These are phyloP conservation scores for Drosophila parvula DNA, from an alignment of 1,140 invertebrate genomes.

Conservation along the genomic window DNA sequence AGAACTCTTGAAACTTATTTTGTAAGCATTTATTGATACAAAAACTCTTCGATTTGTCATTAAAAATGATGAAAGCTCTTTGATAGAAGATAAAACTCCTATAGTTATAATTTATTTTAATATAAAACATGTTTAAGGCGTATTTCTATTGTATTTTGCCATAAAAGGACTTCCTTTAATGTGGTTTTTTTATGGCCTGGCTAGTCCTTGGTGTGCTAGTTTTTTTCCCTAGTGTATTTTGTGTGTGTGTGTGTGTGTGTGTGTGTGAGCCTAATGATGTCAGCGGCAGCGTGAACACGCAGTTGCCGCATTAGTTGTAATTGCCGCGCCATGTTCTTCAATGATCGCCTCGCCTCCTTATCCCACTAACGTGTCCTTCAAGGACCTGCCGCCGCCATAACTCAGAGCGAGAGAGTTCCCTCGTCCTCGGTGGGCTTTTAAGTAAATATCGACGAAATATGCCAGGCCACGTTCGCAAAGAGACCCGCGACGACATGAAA, in stretches of 20 bases:
- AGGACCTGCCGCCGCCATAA: slow-evolving; percentile 28
- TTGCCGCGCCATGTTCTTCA: slow-evolving; percentile 56
- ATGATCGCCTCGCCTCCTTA: slow-evolving; percentile 39
- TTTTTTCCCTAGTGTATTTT: slow-evolving; percentile 10
- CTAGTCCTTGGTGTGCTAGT: neutral
- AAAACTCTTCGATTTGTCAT: neutral
- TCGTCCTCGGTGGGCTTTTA: slow-evolving; percentile 67
- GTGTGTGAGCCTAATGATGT: slow-evolving; percentile 67
- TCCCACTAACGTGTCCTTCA: slow-evolving; percentile 18
- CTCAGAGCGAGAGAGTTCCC: slow-evolving; percentile 1
- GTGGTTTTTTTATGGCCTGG: neutral
- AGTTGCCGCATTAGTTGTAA: slow-evolving; percentile 80
- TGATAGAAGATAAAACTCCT: too few species aligned
- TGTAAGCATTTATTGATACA: neutral
- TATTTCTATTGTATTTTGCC: too few species aligned
- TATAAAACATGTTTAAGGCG: neutral
- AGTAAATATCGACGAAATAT: slow-evolving; percentile 74
- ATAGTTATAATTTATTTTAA: neutral
- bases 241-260: slow-evolving; percentile 27
- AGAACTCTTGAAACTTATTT: neutral
- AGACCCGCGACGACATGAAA: slow-evolving; percentile 59
- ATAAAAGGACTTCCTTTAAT: neutral
- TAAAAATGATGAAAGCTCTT: too few species aligned
- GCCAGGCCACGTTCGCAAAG: slow-evolving; percentile 44
- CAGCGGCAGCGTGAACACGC: slow-evolving; percentile 71